Conservation (phyloP, 2,888 invertebrate species). For the Macaria liturata region DNA sequence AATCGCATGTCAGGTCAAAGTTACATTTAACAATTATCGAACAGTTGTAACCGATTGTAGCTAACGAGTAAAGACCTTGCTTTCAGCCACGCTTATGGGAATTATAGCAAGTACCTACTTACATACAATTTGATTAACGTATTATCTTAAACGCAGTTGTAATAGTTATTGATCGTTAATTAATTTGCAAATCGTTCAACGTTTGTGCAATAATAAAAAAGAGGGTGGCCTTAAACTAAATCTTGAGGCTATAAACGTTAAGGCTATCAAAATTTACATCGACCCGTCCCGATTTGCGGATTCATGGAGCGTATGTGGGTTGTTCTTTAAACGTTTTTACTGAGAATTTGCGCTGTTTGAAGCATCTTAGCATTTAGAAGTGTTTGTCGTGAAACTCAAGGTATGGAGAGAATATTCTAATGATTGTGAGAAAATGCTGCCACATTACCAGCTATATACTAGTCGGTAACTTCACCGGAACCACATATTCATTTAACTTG, state of each 20-base stretch:
- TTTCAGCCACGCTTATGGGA: conserved; percentile 31
- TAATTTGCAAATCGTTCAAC: conserved; percentile 55
- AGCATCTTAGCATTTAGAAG: not conserved
- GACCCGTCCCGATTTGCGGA: conserved; percentile 70
- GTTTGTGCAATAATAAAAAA: conserved; percentile 57
- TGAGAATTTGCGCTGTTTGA: conserved; percentile 59
- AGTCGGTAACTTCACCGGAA: no score
- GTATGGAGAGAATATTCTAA: no score
- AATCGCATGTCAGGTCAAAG: conserved; percentile 21
- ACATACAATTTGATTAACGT: conserved; percentile 28
- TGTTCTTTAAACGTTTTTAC: conserved; percentile 53
- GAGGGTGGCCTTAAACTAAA: conserved; percentile 71
- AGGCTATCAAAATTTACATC: conserved; percentile 75
- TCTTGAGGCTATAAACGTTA: conserved; percentile 67
- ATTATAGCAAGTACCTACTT: conserved; percentile 2
- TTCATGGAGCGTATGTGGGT: conserved; percentile 69
- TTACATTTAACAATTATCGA: conserved; percentile 21
- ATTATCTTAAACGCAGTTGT: conserved; percentile 40
- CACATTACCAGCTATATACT: no score
- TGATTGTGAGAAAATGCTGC: no score
- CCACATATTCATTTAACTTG: no score
- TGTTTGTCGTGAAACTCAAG: no score
- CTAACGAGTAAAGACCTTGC: conserved; percentile 33
- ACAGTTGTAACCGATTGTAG: conserved; percentile 11
- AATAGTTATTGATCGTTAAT: conserved; percentile 51